These are phyloP conservation scores for Nycteola revayana DNA, from an alignment of 2,888 invertebrate species.

Conservation along the genomic window DNA sequence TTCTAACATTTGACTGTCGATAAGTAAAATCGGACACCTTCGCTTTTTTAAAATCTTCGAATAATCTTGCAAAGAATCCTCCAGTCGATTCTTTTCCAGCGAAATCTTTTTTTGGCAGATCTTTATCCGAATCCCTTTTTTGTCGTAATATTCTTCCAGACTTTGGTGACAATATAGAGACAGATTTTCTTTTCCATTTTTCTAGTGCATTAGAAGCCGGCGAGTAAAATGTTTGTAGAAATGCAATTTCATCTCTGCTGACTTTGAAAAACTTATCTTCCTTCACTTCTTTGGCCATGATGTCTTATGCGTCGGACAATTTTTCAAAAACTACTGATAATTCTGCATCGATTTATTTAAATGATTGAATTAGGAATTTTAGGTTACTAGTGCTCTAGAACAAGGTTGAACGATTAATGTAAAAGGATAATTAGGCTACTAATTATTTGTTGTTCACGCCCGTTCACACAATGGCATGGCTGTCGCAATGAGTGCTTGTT, in stretches of 20 bases:
- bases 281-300: constrained; percentile 52
- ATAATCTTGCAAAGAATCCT: constrained; percentile 53
- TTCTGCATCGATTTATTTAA: constrained; percentile 17
- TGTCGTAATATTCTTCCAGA: constrained; percentile 52
- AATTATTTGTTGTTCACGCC: constrained; percentile 19
- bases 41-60: constrained; percentile 57
- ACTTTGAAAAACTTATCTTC: constrained; percentile 52
- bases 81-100: constrained; percentile 20
- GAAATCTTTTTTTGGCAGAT: constrained; percentile 15
- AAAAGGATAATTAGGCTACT: constrained; percentile 23
- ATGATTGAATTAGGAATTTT: constrained; percentile 16
- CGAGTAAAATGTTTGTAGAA: constrained; percentile 48
- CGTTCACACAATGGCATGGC: background rate
- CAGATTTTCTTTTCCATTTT: constrained; percentile 60
- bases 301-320: constrained; percentile 11
- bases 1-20: constrained; percentile 52
- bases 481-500: no score
- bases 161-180: constrained; percentile 63
- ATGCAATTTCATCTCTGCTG: constrained; percentile 53
- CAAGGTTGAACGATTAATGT: constrained; percentile 25
- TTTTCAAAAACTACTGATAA: constrained; percentile 18
- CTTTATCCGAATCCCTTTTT: constrained; percentile 22
- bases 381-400: constrained; percentile 22
- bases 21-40: constrained; percentile 65
- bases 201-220: constrained; percentile 40